Percentiles rank a stretch among this genome's conserved stretches.
Evolutionary conservation across 2,797 vertebrate species (phyloP).

Genomic region (Denticeps clupeoides): DNA sequence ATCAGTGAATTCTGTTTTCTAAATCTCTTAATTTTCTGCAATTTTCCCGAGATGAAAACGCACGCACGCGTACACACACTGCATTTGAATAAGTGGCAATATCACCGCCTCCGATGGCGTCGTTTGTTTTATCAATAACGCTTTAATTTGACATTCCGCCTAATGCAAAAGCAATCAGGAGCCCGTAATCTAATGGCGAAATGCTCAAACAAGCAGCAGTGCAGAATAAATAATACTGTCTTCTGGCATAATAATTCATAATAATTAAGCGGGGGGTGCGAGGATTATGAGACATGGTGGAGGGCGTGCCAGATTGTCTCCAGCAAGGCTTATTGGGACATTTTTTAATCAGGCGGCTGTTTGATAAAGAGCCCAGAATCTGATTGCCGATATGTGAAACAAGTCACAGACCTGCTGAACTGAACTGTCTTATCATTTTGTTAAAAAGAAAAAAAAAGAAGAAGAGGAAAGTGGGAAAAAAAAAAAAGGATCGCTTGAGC

Average conservation of each 20-base stretch:
- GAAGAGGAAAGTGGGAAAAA: too few relatives aligned
- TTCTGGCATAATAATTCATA: constrained; percentile 50
- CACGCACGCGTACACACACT: too few relatives aligned
- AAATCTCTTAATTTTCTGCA: constrained; percentile 23
- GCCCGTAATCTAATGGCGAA: constrained; percentile 57
- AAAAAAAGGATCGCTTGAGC: background rate
- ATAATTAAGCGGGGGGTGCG: constrained; percentile 56
- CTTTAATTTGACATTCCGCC: constrained; percentile 63
- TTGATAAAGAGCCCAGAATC: too few relatives aligned
- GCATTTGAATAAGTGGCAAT: constrained; percentile 41
- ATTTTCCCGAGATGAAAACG: constrained; percentile 25
- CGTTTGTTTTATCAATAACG: constrained; percentile 63
- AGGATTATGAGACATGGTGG: constrained; percentile 55
- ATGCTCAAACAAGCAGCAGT: constrained; percentile 53
- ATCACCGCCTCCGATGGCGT: constrained; percentile 45
- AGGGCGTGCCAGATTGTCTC: constrained; percentile 50
- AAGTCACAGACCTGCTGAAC: too few relatives aligned
- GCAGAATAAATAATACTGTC: constrained; percentile 62
- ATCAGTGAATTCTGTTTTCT: constrained; percentile 26
- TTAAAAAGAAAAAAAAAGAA: too few relatives aligned
- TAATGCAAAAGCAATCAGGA: constrained; percentile 58
- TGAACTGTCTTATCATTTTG: too few relatives aligned
- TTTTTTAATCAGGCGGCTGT: background rate
- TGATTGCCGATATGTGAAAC: too few relatives aligned
- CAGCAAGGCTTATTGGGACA: constrained; percentile 30